phyloP scores from a whole-genome alignment of 2,888 invertebrate genomes.

The Eilema depressum region DNA sequence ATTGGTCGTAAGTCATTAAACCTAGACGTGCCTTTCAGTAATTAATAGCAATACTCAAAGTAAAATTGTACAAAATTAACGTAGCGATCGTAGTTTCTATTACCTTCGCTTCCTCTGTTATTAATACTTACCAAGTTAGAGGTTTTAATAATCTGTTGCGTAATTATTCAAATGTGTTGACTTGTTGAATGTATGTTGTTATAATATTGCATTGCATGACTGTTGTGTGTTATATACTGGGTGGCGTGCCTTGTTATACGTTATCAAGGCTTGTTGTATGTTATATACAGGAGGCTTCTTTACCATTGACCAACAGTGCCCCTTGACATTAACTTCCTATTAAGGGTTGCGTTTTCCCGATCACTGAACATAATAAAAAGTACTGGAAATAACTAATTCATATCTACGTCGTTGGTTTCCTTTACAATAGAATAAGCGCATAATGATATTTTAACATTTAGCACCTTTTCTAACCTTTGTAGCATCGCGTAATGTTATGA shows the following conservation, averaged over 20 bases:
- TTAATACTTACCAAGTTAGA: background rate
- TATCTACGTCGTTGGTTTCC: constrained; percentile 49
- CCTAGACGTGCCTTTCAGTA: constrained; percentile 17
- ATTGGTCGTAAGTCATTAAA: constrained; percentile 32
- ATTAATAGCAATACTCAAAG: constrained; percentile 17
- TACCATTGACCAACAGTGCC: constrained; percentile 61
- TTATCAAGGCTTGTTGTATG: too few species aligned
- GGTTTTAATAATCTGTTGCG: constrained; percentile 6
- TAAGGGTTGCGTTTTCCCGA: constrained; percentile 62
- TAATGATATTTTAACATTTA: background rate
- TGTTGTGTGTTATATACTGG: too few species aligned
- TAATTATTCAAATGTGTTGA: constrained; percentile 8
- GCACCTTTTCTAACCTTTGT: constrained; percentile 49
- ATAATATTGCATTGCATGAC: too few species aligned
- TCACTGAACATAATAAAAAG: constrained; percentile 60
- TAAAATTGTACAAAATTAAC: constrained; percentile 16
- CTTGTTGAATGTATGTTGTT: background rate
- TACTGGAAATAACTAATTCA: constrained; percentile 57
- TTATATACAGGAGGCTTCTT: constrained; percentile 1
- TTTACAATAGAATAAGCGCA: constrained; percentile 24
- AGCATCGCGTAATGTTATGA: background rate
- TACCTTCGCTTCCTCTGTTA: background rate
- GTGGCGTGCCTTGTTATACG: too few species aligned
- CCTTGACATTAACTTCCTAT: constrained; percentile 52
- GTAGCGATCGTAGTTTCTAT: constrained; percentile 8